These are phyloP conservation scores for Ciconia boyciana DNA, from an alignment of 2,113 vertebrate species.

Conservation along the genomic window DNA sequence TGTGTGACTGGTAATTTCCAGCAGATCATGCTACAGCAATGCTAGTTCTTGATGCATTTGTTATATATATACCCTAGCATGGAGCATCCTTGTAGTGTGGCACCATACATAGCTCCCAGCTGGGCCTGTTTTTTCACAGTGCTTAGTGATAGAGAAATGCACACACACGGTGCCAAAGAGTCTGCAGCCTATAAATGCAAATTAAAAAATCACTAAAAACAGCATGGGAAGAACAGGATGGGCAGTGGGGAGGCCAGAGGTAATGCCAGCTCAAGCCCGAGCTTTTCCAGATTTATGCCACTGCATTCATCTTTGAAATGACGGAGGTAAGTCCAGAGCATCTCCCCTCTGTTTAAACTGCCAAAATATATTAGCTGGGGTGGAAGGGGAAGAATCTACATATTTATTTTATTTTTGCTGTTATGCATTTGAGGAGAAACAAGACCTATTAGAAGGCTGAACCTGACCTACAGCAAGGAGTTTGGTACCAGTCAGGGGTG, in stretches of 20 bases:
- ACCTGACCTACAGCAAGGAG: background rate
- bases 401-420: background rate
- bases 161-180: fast-evolving
- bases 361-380: background rate
- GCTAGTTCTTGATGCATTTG: background rate
- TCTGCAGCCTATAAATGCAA: background rate
- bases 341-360: background rate
- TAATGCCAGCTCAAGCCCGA: background rate
- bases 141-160: background rate
- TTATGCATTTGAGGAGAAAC: background rate
- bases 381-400: fast-evolving
- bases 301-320: background rate
- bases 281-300: background rate
- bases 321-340: fast-evolving
- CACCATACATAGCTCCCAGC: background rate
- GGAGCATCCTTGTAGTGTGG: fast-evolving
- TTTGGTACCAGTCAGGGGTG: background rate
- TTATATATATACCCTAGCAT: fast-evolving
- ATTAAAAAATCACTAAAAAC: background rate
- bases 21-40: no score
- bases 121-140: background rate
- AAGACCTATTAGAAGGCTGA: background rate
- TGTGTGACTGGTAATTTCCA: background rate
- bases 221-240: background rate
- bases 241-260: background rate